A percentile compares a stretch with the other conserved stretches of the same genome.
Evolutionary conservation across 2,888 invertebrate genomes (phyloP).

Genomic region (Muscina levida): DNA sequence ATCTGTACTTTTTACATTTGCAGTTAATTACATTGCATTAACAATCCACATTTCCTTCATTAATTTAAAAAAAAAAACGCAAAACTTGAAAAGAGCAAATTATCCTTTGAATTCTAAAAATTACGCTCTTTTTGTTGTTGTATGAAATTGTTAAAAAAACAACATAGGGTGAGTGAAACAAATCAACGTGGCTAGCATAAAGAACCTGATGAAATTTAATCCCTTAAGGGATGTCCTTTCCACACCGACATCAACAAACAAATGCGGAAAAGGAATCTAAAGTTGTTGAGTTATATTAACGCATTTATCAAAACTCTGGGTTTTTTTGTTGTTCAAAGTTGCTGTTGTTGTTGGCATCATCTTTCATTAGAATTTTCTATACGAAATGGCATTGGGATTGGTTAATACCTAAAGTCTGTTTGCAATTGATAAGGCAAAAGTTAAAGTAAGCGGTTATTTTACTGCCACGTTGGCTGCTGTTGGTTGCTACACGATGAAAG

Average conservation of each 20-base stretch:
- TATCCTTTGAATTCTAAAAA: slow-evolving; percentile 38
- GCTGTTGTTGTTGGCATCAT: slow-evolving; percentile 23
- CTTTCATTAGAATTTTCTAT: slow-evolving; percentile 51
- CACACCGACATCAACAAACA: not conserved
- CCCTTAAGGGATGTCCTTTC: slow-evolving; percentile 60
- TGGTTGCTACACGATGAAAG: slow-evolving; percentile 24
- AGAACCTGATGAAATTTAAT: slow-evolving; percentile 58
- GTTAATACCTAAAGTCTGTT: slow-evolving; percentile 63
- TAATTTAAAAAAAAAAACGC: too few species aligned
- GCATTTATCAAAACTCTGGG: slow-evolving; percentile 58
- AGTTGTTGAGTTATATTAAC: slow-evolving; percentile 45
- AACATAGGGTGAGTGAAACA: not conserved
- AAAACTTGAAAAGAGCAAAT: slow-evolving; percentile 56
- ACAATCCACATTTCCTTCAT: slow-evolving; percentile 25
- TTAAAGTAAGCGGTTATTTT: slow-evolving; percentile 49
- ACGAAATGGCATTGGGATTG: not conserved
- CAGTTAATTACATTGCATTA: slow-evolving; percentile 36
- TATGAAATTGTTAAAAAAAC: too few species aligned
- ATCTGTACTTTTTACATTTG: not conserved
- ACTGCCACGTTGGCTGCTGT: slow-evolving; percentile 1
- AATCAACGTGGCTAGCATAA: too few species aligned
- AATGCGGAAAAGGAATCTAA: slow-evolving; percentile 27
- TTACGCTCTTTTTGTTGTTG: too few species aligned
- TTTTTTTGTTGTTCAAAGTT: too few species aligned
- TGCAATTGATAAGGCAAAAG: slow-evolving; percentile 66